These are phyloP conservation scores for Psilopogon haemacephalus DNA, from an alignment of 2,113 vertebrate species.

Conservation along the genomic window DNA sequence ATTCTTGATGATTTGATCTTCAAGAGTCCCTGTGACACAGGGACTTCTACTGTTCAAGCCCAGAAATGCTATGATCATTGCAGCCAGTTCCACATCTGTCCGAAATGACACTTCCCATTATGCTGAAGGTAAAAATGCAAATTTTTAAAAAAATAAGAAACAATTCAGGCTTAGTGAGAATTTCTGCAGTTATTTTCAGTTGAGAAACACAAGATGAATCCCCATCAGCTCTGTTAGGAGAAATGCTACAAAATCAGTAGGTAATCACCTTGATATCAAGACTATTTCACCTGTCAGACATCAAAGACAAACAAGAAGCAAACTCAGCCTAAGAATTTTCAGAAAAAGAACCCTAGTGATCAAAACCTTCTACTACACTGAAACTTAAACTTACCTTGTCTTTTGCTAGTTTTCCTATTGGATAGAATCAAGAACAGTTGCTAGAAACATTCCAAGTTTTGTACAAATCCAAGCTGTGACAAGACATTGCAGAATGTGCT, in stretches of 20 bases:
- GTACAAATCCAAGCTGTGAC: not conserved
- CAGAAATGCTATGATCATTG: not conserved
- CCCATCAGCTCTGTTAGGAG: not conserved
- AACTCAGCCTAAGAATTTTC: not conserved
- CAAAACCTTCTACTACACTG: not conserved
- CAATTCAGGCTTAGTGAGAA: not conserved
- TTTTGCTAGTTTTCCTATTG: not conserved
- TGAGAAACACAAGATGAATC: not conserved
- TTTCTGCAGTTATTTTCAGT: constrained; percentile 14
- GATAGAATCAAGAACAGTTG: not conserved
- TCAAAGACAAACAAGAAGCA: not conserved
- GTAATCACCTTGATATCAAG: not conserved
- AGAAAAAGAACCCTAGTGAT: not conserved
- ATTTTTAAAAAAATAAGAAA: not conserved
- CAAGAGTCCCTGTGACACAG: not conserved
- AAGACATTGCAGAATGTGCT: not conserved
- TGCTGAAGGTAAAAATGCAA: not conserved
- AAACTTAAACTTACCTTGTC: not conserved
- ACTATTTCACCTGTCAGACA: not conserved
- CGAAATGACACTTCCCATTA: not conserved
- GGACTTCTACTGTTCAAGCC: not conserved
- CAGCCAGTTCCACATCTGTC: not conserved
- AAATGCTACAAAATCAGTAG: not conserved
- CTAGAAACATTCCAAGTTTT: not conserved
- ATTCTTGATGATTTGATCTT: not conserved